These are phyloP conservation scores for Lasioglossum villosulum DNA, from an alignment of 2,888 invertebrate genomes.

Conservation along the genomic window DNA sequence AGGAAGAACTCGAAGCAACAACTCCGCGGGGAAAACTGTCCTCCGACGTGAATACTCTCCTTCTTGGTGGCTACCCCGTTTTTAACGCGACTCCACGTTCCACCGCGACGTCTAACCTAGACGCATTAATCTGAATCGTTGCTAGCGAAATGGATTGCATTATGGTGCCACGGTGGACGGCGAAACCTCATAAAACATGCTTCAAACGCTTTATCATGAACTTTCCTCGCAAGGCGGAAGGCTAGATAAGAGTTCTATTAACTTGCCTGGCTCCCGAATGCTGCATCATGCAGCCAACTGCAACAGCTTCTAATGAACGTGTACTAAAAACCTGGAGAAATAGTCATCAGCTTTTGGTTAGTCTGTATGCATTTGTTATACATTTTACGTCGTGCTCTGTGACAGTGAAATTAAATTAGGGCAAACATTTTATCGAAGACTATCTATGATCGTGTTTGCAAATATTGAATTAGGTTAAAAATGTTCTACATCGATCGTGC, in stretches of 20 bases:
- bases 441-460: too few relatives aligned
- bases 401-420: too few relatives aligned
- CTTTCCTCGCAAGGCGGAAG: neutral
- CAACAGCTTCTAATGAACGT: neutral
- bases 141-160: neutral
- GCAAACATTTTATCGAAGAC: too few relatives aligned
- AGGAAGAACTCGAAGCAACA: conserved; percentile 28
- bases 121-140: conserved; percentile 2
- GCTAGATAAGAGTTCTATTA: neutral
- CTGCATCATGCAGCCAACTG: neutral
- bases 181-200: neutral
- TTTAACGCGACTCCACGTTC: neutral
- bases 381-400: too few relatives aligned
- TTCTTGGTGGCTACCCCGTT: neutral
- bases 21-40: neutral
- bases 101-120: neutral
- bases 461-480: too few relatives aligned
- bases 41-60: neutral
- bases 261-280: neutral
- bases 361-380: neutral
- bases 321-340: neutral
- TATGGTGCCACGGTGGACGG: neutral
- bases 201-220: neutral
- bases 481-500: too few relatives aligned
- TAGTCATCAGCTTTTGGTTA: neutral